Percentiles rank a stretch among this genome's conserved stretches.
Conservation (phyloP, 2,888 invertebrate genomes). For the Eristalinus sepulchralis region DNA sequence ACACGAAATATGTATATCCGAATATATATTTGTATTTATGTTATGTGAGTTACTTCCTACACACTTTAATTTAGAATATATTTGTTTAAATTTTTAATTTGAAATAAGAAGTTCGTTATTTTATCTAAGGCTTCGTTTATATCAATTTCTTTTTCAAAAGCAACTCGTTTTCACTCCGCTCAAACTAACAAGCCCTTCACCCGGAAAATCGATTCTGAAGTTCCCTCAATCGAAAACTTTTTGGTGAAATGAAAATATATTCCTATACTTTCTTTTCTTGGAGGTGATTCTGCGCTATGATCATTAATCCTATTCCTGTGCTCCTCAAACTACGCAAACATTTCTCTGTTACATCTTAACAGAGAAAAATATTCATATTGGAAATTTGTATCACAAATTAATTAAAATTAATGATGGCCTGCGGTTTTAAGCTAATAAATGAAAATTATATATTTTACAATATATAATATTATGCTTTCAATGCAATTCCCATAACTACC, state of each 20-base stretch:
- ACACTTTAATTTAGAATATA: background rate
- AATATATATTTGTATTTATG: background rate
- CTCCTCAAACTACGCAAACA: constrained; percentile 19
- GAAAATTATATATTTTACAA: too few species aligned
- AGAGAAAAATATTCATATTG: too few species aligned
- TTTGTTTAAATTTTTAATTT: background rate
- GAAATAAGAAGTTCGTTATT: constrained; percentile 21
- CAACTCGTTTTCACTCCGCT: constrained; percentile 35
- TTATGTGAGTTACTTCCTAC: background rate
- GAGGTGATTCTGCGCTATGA: constrained; percentile 56
- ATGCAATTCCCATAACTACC: too few species aligned
- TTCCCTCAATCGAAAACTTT: constrained; percentile 38
- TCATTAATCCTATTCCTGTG: background rate
- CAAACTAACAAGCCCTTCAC: constrained; percentile 54
- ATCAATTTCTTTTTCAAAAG: constrained; percentile 28
- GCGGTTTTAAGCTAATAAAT: too few species aligned
- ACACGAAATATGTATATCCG: background rate
- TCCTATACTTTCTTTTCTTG: background rate
- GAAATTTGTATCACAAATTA: too few species aligned
- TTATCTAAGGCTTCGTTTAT: constrained; percentile 21
- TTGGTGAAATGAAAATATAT: constrained; percentile 20
- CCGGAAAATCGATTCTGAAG: constrained; percentile 68
- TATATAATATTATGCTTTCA: too few species aligned
- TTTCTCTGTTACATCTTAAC: background rate
- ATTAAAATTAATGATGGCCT: too few species aligned